Evolutionary conservation across 2,113 vertebrate species (phyloP), one percentile per base, ranked within the genome.

Genomic region (Podilymbus podiceps): DNA sequence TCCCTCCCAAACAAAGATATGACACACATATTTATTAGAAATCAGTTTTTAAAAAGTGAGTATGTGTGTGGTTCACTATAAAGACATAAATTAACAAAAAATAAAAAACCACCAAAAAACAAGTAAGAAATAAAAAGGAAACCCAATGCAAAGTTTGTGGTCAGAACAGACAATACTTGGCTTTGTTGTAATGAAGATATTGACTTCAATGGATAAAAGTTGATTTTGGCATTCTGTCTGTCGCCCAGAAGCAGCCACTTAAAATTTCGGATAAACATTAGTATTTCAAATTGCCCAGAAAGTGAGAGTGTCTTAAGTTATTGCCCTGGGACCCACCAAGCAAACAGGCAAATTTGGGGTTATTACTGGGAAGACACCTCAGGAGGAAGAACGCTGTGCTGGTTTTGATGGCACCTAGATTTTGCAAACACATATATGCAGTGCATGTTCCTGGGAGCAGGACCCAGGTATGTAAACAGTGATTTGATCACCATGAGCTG

Each of bases 241-340:
- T 47, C 0, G 0, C 52, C 53, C 52, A 87, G 77, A 93, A 94
- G n/a, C 77, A 79, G 8, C 33, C 12, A 63, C 56, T 82, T 78
- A 23, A 74, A 78, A 66, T 66, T 90, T 71, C 50, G 86, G 59
- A 84, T 44, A 77, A 81, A 75, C 31, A n/a, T 81, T 23, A 92
- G 38, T 68, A 59, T 77, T 92, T 90, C 52, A 84, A 89, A 81
- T 92, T 89, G 80, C 60, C 68, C 86, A 81, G 68, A 92, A 87
- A 84, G 42, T 12, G 44, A 75, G 77, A 84, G 3, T 1, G 4
- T 55, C 55, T 90, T 12, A 73, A 77, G 50, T 83, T 35, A 92
- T 55, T n/a, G 11, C 15, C 14, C 28, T n/a, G 28, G 23, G 59
- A 85, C 52, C 64, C 47, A 19, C 20, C 60, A 75, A 75, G 58